phyloP scores from a whole-genome alignment of 1,140 invertebrate species.

The Neodiprion pinetum region DNA sequence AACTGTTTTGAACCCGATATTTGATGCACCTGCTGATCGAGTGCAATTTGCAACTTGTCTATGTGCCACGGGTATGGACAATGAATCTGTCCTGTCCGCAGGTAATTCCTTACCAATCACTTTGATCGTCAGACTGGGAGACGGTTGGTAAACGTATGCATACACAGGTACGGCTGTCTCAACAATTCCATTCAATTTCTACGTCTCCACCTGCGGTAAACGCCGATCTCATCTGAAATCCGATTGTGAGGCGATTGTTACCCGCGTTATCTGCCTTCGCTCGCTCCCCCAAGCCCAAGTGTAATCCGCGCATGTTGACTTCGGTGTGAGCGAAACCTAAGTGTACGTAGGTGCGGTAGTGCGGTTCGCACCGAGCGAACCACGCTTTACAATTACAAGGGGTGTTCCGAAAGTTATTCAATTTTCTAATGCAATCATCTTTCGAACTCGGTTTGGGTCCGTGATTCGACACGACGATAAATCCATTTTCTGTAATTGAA shows the following conservation, averaged over 20 bases:
- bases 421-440: no score
- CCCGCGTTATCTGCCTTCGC: no score
- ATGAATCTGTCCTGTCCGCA: background rate
- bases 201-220: background rate
- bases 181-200: constrained; percentile 4
- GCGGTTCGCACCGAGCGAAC: background rate
- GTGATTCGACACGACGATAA: background rate
- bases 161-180: background rate
- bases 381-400: constrained; percentile 5
- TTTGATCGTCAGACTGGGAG: background rate
- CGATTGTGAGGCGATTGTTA: background rate
- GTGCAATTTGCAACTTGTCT: background rate
- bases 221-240: background rate
- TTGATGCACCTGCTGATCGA: background rate
- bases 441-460: background rate
- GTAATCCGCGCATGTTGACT: background rate
- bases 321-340: constrained; percentile 4
- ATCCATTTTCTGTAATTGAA: background rate
- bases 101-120: background rate
- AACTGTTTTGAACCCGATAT: background rate
- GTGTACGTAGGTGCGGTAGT: constrained; percentile 6
- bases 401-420: background rate
- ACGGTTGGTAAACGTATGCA: background rate
- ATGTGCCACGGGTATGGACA: background rate
- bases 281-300: background rate